Conservation (phyloP, 2,797 vertebrate genomes). For the Sebastolobus altivelis region DNA sequence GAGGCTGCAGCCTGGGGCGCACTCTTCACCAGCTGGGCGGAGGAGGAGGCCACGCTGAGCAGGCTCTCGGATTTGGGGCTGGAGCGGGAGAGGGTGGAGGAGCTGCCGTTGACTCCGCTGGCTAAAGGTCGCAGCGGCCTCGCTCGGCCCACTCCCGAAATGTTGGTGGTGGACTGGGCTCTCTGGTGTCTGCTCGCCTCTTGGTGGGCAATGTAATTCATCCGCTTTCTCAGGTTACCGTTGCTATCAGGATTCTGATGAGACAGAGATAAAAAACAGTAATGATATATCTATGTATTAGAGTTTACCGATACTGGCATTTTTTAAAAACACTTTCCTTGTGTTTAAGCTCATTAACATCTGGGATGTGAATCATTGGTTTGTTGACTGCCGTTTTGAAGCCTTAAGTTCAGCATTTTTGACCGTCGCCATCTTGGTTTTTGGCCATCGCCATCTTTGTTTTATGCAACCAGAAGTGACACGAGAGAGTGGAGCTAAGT, state of each 20-base stretch:
- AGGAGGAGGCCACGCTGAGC: slow-evolving; percentile 83
- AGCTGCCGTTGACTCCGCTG: slow-evolving; percentile 77
- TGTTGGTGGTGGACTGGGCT: slow-evolving; percentile 87
- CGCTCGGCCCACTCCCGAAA: slow-evolving; percentile 65
- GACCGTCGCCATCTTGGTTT: too few species aligned
- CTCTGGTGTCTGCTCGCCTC: slow-evolving; percentile 84
- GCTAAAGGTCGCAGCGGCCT: slow-evolving; percentile 76
- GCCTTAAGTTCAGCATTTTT: too few species aligned
- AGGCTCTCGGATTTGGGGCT: slow-evolving; percentile 93
- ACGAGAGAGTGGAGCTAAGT: too few species aligned
- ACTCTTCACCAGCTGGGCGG: slow-evolving; percentile 86
- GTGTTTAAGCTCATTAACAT: neutral
- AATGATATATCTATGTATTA: neutral
- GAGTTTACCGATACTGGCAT: neutral
- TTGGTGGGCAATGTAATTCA: slow-evolving; percentile 87
- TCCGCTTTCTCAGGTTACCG: slow-evolving; percentile 94
- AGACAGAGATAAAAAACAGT: slow-evolving; percentile 28
- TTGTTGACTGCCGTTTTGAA: too few species aligned
- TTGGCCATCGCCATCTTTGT: too few species aligned
- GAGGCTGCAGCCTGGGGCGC: slow-evolving; percentile 86
- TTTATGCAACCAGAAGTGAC: too few species aligned
- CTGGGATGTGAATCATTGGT: neutral
- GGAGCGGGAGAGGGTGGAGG: slow-evolving; percentile 86
- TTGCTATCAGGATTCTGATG: slow-evolving; percentile 91
- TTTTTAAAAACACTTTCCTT: neutral